Percentiles rank a stretch among this genome's conserved stretches.
Evolutionary conservation across 2,888 invertebrate species (phyloP).

Genomic region (Cabera pusaria): DNA sequence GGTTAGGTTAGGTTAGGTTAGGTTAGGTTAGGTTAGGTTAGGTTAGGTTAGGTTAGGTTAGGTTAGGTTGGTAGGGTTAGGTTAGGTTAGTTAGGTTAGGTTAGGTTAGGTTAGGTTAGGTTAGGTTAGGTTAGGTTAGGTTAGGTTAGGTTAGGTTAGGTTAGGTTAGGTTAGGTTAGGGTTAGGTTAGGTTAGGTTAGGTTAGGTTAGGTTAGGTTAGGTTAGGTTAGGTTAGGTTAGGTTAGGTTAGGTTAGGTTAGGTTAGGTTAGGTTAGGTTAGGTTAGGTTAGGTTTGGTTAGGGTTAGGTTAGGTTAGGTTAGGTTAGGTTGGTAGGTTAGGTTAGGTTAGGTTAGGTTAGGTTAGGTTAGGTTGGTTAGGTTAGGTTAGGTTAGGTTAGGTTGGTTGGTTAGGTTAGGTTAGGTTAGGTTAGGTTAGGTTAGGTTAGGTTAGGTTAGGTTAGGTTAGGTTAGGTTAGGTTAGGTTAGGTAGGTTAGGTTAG

Average conservation of each 20-base stretch:
- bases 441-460: constrained; percentile 15
- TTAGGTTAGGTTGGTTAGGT: no score
- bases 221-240: constrained; percentile 18
- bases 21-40: constrained; percentile 17
- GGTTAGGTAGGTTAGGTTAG: constrained; percentile 14
- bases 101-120: no score
- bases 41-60: constrained; percentile 27
- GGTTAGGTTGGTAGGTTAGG: no score
- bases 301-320: no score
- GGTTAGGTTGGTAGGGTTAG: constrained; percentile 21
- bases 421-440: constrained; percentile 13
- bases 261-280: constrained; percentile 19
- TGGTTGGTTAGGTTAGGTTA: constrained; percentile 10
- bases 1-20: constrained; percentile 19
- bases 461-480: constrained; percentile 11
- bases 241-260: constrained; percentile 25
- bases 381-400: constrained; percentile 14
- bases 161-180: constrained; percentile 37
- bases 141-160: constrained; percentile 30
- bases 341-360: no score
- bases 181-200: constrained; percentile 39
- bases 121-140: constrained; percentile 31
- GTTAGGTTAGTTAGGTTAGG: constrained; percentile 26
- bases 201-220: constrained; percentile 38
- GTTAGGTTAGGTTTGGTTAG: constrained; percentile 5